phyloP scores from a whole-genome alignment of 2,797 vertebrate species.

The Chelidonichthys spinosus region DNA sequence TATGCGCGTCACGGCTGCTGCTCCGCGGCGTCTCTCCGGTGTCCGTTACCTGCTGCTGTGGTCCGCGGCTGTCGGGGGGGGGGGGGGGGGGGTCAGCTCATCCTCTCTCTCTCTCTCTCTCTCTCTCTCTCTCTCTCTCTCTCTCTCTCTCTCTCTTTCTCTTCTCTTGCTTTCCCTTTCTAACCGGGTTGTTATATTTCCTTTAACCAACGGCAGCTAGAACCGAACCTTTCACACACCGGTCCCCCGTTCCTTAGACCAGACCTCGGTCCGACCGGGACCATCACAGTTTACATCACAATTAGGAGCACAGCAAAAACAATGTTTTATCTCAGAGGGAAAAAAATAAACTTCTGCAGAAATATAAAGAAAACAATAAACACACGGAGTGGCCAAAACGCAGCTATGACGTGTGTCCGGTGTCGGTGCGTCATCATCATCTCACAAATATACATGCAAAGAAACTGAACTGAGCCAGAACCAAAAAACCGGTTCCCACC shows the following conservation, averaged over 20 bases:
- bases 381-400: no score
- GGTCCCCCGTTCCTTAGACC: constrained; percentile 39
- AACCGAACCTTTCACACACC: constrained; percentile 28
- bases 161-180: constrained; percentile 10
- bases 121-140: not conserved
- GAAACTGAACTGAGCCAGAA: no score
- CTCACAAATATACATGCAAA: no score
- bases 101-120: not conserved
- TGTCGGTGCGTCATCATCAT: no score
- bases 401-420: no score
- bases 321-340: not conserved
- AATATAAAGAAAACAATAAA: no score
- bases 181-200: constrained; percentile 21
- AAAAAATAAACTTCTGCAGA: not conserved
- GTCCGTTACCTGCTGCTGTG: constrained; percentile 38
- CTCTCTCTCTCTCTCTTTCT: not conserved
- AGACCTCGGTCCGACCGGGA: constrained; percentile 18
- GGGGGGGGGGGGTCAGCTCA: no score
- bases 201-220: constrained; percentile 42
- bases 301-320: not conserved
- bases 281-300: constrained; percentile 36
- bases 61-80: not conserved
- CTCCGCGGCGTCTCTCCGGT: constrained; percentile 1
- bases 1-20: constrained; percentile 44
- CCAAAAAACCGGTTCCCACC: no score